phyloP scores from a whole-genome alignment of 2,888 invertebrate genomes.

The Synanthedon formicaeformis region DNA sequence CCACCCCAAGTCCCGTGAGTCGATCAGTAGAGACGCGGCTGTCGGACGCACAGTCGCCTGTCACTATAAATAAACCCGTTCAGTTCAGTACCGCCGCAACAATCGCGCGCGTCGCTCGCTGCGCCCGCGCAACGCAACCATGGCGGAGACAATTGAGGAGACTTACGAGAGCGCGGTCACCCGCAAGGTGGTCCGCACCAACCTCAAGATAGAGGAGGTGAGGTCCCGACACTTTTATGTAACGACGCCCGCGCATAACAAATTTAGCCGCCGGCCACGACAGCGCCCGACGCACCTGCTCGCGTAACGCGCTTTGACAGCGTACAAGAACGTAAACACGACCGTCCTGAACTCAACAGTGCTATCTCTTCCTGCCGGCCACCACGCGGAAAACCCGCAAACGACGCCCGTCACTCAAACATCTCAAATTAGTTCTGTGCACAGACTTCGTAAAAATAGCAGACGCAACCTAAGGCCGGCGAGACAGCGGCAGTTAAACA shows the following conservation, averaged over 20 bases:
- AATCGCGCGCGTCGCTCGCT: constrained; percentile 62
- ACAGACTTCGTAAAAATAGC: background rate
- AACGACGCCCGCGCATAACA: constrained; percentile 52
- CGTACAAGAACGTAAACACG: constrained; percentile 60
- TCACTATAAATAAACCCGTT: constrained; percentile 62
- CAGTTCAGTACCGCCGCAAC: constrained; percentile 62
- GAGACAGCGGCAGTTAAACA: background rate
- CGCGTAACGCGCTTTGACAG: constrained; percentile 62
- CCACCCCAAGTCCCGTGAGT: constrained; percentile 3
- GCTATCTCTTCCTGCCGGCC: constrained; percentile 2
- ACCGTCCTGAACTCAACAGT: constrained; percentile 14
- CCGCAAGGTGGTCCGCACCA: constrained; percentile 77
- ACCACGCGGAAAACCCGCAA: constrained; percentile 6
- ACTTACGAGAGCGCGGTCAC: constrained; percentile 77
- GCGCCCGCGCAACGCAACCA: constrained; percentile 61
- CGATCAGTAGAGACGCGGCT: constrained; percentile 5
- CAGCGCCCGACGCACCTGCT: constrained; percentile 45
- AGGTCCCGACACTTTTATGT: constrained; percentile 61
- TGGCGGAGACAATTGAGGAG: constrained; percentile 79
- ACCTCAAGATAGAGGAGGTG: constrained; percentile 81
- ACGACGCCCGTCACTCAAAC: constrained; percentile 10
- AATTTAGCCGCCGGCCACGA: constrained; percentile 38
- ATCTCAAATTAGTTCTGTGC: constrained; percentile 2
- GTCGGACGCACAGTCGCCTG: constrained; percentile 36
- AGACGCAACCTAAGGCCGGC: too few relatives aligned